Evolutionary conservation across 2,888 invertebrate species (phyloP), one percentile per base, ranked within the genome.

Genomic region (Oegoconia quadripuncta): DNA sequence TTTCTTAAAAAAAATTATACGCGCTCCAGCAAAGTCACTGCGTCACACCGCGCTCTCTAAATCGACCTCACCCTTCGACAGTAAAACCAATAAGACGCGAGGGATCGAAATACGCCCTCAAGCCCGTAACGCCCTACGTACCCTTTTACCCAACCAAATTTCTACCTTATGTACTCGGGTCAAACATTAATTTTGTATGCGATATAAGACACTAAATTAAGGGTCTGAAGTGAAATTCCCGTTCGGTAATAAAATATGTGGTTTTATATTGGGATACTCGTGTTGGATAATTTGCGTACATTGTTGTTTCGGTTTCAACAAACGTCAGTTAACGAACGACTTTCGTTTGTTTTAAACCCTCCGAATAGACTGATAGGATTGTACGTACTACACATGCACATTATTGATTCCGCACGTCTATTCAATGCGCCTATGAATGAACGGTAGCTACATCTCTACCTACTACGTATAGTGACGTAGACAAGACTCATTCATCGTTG

Each of bases 61-160:
- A 60, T 61, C 59, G 59, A 64, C 54, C 73, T 82, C 81, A 78
- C 83, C 83, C 86, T 77, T 67, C 67, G 52, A 57, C 54, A 68
- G 63, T 65, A 77, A 84, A 83, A 78, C 86, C 86, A 87, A 87
- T 87, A 81, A 84, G 80, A 79, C 64, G 74, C 74, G 71, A 78
- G 82, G 77, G 77, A 80, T 74, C 67, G 46, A 57, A 64, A 60
- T 55, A 55, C 64, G 59, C 59, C 49, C 50, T 54, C 49, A 63
- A 51, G 54, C 50, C 34, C 60, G 69, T 64, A 80, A 83, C 74
- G 81, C 72, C 79, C 71, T 80, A 81, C 63, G 50, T 59, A 42
- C 12, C 13, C 52, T 44, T 38, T 41, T 34, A 35, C 15, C 26
- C 46, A 52, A 52, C 25, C 39, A 17, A 72, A 44, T 59, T 44